Base-by-base conservation (phyloP, 1,140 invertebrate species). In the Eueides isabella region DNA sequence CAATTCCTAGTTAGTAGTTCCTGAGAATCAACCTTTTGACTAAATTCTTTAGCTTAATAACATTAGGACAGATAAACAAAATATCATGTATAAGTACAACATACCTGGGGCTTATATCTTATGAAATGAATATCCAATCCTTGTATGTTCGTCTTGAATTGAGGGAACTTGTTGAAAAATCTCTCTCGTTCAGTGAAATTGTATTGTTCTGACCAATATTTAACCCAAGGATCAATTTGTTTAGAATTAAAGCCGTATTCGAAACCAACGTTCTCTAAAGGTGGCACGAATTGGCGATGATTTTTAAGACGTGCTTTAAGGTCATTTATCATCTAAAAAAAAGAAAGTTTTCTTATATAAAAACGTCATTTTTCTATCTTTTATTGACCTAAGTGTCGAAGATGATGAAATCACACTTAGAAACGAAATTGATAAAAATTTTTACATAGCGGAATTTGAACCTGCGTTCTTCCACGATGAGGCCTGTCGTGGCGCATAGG, bases 231-330 rank as follows among this genome's bases (percentile, higher is more conserved):
- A 14, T 93, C 86, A 23, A 97, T 80, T 77, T 95, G 94, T 2
- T 95, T 93, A 0, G 94, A 87, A 88, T 97, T 97, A 80, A 97
- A 96, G 2, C 97, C 97, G 85, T 97, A 97, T 33, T 95, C 87
- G 83, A 97, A 97, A 19, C 93, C 94, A 1, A 94, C 87, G 19
- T 94, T 95, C 86, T 96, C 95, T 26, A 97, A 80, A 0, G 96
- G 95, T 5, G 93, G 92, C 0, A 93, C 93, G 76, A 83, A 71
- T 1, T 72, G 85, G 11, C 94, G 85, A 38, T 95, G 91, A 30
- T 94, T 88, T 67, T 94, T 90, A 2, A 97, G 87, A 64, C 96
- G 92, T 2, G 88, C 73, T 81, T 95, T 94, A 1, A 97, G 90
- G 80, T 97, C 95, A 67, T 92, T 86, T 19, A 96, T 87, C 67